phyloP scores from a whole-genome alignment of 2,888 invertebrate species.

The Dorcus parallelipipedus region DNA sequence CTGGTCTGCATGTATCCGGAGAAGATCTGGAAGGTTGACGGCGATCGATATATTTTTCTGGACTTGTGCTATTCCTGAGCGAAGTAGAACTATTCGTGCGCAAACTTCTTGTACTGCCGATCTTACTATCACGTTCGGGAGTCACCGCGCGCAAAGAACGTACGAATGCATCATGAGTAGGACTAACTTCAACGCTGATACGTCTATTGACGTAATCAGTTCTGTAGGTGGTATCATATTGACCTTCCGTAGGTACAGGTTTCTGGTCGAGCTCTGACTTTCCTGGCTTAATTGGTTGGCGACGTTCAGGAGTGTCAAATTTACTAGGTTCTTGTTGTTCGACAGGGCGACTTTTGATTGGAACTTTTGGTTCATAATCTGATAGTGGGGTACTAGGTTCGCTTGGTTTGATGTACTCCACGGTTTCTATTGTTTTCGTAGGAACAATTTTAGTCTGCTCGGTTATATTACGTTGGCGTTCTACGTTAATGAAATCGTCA shows the following conservation, averaged over 20 bases:
- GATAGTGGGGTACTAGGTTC: not conserved
- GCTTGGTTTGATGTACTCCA: not conserved
- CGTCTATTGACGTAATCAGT: slow-evolving; percentile 53
- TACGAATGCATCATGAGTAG: slow-evolving; percentile 74
- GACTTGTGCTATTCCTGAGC: slow-evolving; percentile 52
- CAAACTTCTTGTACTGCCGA: slow-evolving; percentile 51
- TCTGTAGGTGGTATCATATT: slow-evolving; percentile 62
- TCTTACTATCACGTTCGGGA: slow-evolving; percentile 53
- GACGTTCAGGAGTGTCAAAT: slow-evolving; percentile 31
- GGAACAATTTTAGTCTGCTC: slow-evolving; percentile 1
- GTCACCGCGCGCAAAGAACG: slow-evolving; percentile 67
- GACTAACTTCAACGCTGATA: slow-evolving; percentile 63
- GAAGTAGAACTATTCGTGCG: slow-evolving; percentile 54
- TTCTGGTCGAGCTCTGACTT: slow-evolving; percentile 38
- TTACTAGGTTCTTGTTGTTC: not conserved
- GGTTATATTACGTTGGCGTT: slow-evolving; percentile 22
- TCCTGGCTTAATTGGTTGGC: slow-evolving; percentile 36
- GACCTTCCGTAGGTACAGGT: slow-evolving; percentile 44
- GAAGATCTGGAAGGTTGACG: slow-evolving; percentile 9
- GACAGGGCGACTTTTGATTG: not conserved
- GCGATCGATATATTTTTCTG: slow-evolving; percentile 32
- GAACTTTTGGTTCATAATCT: not conserved
- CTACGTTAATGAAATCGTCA: slow-evolving; percentile 32
- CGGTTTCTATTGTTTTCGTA: slow-evolving; percentile 1
- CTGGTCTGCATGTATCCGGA: slow-evolving; percentile 19